Evolutionary conservation across 2,888 invertebrate genomes (phyloP).

Genomic region (Erebia palarica): DNA sequence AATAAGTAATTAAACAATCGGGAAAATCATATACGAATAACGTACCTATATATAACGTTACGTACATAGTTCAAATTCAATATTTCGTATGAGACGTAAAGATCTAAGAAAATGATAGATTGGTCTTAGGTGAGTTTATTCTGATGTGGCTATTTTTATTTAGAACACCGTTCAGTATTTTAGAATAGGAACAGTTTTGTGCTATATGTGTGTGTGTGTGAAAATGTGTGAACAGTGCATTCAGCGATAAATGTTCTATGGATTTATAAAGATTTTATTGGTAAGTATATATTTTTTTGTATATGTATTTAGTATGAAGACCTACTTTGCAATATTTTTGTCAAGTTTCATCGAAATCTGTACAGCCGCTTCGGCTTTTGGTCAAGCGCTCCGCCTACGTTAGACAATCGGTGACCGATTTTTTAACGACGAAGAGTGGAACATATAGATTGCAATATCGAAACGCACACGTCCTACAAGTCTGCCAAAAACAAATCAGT

Average conservation of each 20-base stretch:
- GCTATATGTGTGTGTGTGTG: slow-evolving; percentile 47
- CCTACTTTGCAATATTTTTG: too few relatives aligned
- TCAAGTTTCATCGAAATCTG: too few relatives aligned
- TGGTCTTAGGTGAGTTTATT: too few relatives aligned
- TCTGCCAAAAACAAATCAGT: too few relatives aligned
- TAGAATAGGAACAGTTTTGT: slow-evolving; percentile 5
- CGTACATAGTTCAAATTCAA: background rate
- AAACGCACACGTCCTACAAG: too few relatives aligned
- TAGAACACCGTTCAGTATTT: slow-evolving; percentile 39
- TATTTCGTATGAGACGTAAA: background rate
- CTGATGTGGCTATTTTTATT: slow-evolving; percentile 10
- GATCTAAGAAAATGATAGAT: background rate
- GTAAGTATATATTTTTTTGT: slow-evolving; percentile 37
- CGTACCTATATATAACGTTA: background rate
- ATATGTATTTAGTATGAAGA: too few relatives aligned
- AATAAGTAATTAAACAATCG: background rate
- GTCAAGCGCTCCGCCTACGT: too few relatives aligned
- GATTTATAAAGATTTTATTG: slow-evolving; percentile 51
- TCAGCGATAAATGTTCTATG: slow-evolving; percentile 56
- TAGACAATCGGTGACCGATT: too few relatives aligned
- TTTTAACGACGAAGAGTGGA: too few relatives aligned
- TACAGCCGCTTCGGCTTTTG: too few relatives aligned
- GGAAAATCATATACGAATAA: background rate
- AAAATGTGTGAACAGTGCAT: slow-evolving; percentile 75
- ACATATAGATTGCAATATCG: too few relatives aligned